Conservation (phyloP, 1,140 invertebrate species). For the Euschistus heros region DNA sequence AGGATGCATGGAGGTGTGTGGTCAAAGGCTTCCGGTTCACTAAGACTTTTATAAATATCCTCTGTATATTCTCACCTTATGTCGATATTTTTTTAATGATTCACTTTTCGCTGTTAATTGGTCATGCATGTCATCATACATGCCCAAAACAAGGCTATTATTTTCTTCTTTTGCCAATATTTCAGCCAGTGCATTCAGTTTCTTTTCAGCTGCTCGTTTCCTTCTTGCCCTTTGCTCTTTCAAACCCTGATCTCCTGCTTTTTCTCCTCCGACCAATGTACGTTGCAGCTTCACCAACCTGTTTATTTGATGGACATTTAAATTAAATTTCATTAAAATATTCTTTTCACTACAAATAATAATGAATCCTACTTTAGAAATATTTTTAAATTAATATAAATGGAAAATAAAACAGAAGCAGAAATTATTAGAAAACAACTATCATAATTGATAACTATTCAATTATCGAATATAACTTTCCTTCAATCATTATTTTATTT, state of each 20-base stretch:
- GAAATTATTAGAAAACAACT: no score
- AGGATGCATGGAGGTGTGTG: no score
- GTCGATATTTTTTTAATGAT: conserved; percentile 53
- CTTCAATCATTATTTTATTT: no score
- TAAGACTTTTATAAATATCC: no score
- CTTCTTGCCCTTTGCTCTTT: conserved; percentile 56
- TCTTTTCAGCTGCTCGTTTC: conserved; percentile 55
- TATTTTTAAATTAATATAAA: no score
- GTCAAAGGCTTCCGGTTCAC: no score
- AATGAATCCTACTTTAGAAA: no score
- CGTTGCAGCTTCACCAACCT: conserved; percentile 59
- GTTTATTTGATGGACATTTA: conserved; percentile 5
- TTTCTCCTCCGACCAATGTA: conserved; percentile 70
- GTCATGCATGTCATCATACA: conserved; percentile 64
- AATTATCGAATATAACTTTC: no score
- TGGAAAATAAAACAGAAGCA: no score
- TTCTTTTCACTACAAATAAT: no score
- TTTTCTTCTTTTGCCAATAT: conserved; percentile 56
- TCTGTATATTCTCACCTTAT: conserved; percentile 46
- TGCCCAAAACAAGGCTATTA: conserved; percentile 45
- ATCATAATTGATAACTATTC: no score
- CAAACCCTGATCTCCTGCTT: conserved; percentile 56
- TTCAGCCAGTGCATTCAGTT: conserved; percentile 52
- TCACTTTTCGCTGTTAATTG: conserved; percentile 63
- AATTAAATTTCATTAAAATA: background rate